Percentiles rank a stretch among this genome's conserved stretches.
Conservation (phyloP, 2,888 invertebrate species). For the Sarcophaga variegata region DNA sequence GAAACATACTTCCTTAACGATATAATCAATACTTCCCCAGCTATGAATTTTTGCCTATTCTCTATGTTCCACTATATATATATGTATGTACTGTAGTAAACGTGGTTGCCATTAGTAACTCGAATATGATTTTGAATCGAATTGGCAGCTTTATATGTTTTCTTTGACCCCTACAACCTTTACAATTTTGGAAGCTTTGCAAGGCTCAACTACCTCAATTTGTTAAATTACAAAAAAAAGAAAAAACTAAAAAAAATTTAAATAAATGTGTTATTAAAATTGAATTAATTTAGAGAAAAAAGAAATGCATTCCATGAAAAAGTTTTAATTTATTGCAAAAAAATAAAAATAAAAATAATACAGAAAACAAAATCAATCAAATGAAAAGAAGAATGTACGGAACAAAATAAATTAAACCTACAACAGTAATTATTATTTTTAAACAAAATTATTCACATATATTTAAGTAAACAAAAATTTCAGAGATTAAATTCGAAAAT, state of each 20-base stretch:
- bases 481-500: conserved; percentile 49
- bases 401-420: conserved; percentile 64
- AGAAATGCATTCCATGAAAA: conserved; percentile 69
- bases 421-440: conserved; percentile 70
- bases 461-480: conserved; percentile 52
- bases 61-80: not conserved
- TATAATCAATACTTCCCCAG: conserved; percentile 34
- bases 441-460: conserved; percentile 50
- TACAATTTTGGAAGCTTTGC: conserved; percentile 58
- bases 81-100: not conserved
- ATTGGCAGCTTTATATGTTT: conserved; percentile 50
- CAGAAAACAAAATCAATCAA: not conserved
- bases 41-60: conserved; percentile 1
- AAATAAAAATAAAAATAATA: conserved; percentile 20
- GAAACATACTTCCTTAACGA: conserved; percentile 31
- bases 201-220: conserved; percentile 74
- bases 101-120: conserved; percentile 54
- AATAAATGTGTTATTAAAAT: not conserved
- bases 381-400: conserved; percentile 15
- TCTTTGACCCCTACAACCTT: conserved; percentile 36
- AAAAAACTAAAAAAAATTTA: not conserved
- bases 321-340: conserved; percentile 67
- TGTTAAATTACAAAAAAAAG: conserved; percentile 66
- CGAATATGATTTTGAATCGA: conserved; percentile 58
- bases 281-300: not conserved